Evolutionary conservation across 1,140 invertebrate species (phyloP).

Genomic region (Hydropsyche tenuis): DNA sequence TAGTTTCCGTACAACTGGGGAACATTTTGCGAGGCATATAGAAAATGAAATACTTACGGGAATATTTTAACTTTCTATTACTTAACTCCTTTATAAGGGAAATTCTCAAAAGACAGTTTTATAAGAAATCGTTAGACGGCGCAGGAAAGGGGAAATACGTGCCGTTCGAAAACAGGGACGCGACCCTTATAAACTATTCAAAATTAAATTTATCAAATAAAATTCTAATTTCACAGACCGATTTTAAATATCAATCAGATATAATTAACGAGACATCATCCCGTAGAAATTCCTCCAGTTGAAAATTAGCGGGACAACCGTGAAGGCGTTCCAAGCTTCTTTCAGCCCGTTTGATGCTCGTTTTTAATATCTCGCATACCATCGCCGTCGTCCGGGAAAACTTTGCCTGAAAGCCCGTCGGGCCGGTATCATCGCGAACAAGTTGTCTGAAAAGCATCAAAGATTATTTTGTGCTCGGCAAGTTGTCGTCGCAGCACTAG

Average conservation of each 20-base stretch:
- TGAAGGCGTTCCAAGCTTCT: neutral
- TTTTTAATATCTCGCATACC: slow-evolving; percentile 26
- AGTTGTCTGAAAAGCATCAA: slow-evolving; percentile 13
- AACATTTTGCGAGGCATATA: slow-evolving; percentile 23
- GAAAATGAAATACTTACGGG: slow-evolving; percentile 37
- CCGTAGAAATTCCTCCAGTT: neutral
- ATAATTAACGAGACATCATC: neutral
- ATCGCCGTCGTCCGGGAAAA: neutral
- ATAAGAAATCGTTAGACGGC: slow-evolving; percentile 29
- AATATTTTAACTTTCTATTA: slow-evolving; percentile 39
- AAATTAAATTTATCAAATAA: neutral
- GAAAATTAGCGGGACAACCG: slow-evolving; percentile 1
- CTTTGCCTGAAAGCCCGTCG: neutral
- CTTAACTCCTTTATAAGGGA: slow-evolving; percentile 39
- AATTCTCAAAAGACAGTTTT: slow-evolving; percentile 41
- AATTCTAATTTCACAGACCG: neutral
- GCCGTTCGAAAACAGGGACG: neutral
- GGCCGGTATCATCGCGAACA: neutral
- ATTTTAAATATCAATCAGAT: no score
- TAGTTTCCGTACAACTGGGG: slow-evolving; percentile 17
- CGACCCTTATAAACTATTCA: neutral
- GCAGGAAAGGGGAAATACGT: no score
- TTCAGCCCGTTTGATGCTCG: slow-evolving; percentile 2
- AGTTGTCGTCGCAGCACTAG: no score
- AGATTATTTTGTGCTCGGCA: slow-evolving; percentile 4